phyloP scores from a whole-genome alignment of 2,113 vertebrate species.

The Paramisgurnus dabryanus region DNA sequence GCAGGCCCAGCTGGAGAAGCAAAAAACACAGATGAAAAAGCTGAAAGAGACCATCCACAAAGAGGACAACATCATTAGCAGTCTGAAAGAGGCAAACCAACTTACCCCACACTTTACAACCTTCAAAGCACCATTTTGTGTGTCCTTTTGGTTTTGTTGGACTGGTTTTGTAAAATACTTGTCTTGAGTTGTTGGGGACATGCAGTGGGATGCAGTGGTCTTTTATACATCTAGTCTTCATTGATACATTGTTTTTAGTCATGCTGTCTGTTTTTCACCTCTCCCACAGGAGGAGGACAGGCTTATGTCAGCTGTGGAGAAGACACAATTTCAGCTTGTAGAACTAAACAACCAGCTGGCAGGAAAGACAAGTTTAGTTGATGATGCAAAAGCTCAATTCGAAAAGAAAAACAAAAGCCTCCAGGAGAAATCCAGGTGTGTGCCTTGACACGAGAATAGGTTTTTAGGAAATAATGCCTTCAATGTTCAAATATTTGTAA shows the following conservation, averaged over 20 bases:
- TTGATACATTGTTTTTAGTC: not conserved
- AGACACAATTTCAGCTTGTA: slow-evolving; percentile 68
- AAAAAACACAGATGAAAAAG: slow-evolving; percentile 66
- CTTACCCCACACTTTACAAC: not conserved
- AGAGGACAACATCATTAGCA: slow-evolving; percentile 60
- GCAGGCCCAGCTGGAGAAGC: slow-evolving; percentile 77
- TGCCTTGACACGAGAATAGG: not conserved
- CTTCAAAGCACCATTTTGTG: no score
- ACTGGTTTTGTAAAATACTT: no score
- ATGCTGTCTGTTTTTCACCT: not conserved
- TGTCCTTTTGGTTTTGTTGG: no score
- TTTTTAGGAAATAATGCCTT: not conserved
- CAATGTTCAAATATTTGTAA: no score
- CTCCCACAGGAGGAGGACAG: slow-evolving; percentile 78
- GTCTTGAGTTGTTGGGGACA: no score
- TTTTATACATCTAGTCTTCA: no score
- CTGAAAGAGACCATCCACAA: slow-evolving; percentile 67
- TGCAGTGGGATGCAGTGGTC: no score
- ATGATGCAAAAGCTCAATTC: slow-evolving; percentile 74
- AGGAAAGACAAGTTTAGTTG: slow-evolving; percentile 71
- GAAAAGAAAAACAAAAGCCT: slow-evolving; percentile 77
- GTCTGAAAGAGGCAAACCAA: slow-evolving; percentile 77
- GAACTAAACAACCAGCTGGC: slow-evolving; percentile 72
- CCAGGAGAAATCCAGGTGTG: slow-evolving; percentile 79
- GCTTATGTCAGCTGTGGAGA: slow-evolving; percentile 74